These are phyloP conservation scores for Parasteatoda tepidariorum DNA, from an alignment of 1,140 invertebrate genomes.

Conservation along the genomic window DNA sequence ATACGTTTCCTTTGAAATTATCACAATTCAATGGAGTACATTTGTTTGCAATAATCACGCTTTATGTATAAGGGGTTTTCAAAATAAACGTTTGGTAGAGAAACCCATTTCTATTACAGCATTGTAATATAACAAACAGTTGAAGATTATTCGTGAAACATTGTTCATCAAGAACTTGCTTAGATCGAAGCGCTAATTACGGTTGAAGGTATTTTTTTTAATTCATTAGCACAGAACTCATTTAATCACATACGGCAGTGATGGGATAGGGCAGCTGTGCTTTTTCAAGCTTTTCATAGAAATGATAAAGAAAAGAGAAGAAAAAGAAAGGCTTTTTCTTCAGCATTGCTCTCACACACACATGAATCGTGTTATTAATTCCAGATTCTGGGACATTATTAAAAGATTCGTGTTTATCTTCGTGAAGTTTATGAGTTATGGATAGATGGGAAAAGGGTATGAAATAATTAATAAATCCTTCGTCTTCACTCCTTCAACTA, in stretches of 20 bases:
- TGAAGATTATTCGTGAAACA: background rate
- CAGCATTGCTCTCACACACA: background rate
- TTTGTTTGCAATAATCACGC: no score
- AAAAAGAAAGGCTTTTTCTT: background rate
- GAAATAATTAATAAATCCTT: background rate
- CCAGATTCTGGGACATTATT: background rate
- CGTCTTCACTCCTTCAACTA: background rate
- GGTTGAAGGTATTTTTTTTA: conserved; percentile 38
- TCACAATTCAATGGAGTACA: no score
- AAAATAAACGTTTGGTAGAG: no score
- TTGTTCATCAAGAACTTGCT: conserved; percentile 22
- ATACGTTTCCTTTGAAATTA: no score
- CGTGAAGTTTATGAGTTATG: background rate
- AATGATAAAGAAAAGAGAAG: conserved; percentile 45
- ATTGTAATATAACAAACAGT: background rate
- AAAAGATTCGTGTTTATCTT: background rate
- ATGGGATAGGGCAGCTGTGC: conserved; percentile 52
- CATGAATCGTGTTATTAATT: conserved; percentile 33
- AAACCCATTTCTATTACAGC: no score
- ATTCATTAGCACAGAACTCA: conserved; percentile 49
- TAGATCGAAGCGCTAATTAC: conserved; percentile 49
- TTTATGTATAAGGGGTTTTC: no score
- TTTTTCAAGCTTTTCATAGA: conserved; percentile 39
- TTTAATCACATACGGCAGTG: conserved; percentile 50
- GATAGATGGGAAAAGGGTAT: background rate